Evolutionary conservation across 2,797 vertebrate species (phyloP), one percentile per base, ranked within the genome.

Genomic region (Ceyx erithaca): DNA sequence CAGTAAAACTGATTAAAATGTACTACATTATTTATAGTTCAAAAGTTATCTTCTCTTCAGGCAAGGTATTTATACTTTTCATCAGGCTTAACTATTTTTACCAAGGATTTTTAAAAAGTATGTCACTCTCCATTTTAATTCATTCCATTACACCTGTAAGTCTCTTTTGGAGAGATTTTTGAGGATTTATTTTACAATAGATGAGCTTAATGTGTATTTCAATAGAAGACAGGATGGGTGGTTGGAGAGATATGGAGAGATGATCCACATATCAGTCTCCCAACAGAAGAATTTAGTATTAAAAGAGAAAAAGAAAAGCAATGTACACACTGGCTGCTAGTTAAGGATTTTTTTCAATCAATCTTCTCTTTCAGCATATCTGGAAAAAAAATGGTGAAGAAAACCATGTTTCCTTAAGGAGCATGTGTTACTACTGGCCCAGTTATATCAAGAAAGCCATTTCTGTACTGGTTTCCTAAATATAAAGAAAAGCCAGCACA

Each of bases 1-100:
- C 87, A 82, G n/a, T 73, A 84, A 86, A 94, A 86, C 69, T 58
- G 85, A 94, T 94, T 96, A 90, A 94, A 87, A 93, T 87, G 61
- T 67, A 80, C 87, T 80, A 69, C 63, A 84, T 92, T 83, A 94
- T 79, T 91, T 93, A 68, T 66, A 90, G 83, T 73, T 85, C 80
- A 93, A 95, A 87, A 88, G 80, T 87, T 88, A 63, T 85, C 80
- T 85, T 77, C 78, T 28, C 71, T 88, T 88, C 85, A 89, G 69
- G 76, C n/a, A 79, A 92, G 63, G 69, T 59, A 90, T 92, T 94
- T 78, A 61, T 75, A 86, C 67, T 17, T 94, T 86, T 81, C 63
- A 84, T 82, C 57, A 76, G 79, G 70, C 89, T 94, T 93, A 95
- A 92, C 41, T 75, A 61, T 83, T 95, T 94, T 85, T 68, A 80